Conservation (phyloP, 2,797 vertebrate genomes). For the Pristis pectinata region DNA sequence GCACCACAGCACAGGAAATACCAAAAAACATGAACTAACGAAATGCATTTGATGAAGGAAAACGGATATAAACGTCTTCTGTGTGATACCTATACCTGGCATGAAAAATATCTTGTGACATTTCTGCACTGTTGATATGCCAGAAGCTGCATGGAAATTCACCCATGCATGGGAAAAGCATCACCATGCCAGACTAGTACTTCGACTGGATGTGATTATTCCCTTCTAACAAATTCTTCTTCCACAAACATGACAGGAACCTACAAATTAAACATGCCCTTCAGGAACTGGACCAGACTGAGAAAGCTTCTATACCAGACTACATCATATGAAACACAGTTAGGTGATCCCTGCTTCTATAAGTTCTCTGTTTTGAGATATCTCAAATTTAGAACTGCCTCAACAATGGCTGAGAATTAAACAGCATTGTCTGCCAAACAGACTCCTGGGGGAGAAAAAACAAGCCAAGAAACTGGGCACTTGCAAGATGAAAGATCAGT, state of each 20-base stretch:
- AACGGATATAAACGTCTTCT: no score
- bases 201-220: background rate
- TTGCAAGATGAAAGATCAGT: background rate
- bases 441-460: background rate
- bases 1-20: background rate
- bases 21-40: background rate
- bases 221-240: background rate
- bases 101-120: background rate
- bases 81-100: no score
- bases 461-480: background rate
- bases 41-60: background rate
- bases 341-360: background rate
- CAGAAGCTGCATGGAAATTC: background rate
- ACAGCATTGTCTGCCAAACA: background rate
- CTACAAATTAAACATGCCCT: slow-evolving; percentile 4
- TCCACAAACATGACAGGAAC: no score
- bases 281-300: background rate
- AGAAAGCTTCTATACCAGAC: background rate
- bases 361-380: background rate
- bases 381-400: background rate
- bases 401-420: background rate
- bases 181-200: background rate
- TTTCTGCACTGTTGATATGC: background rate
- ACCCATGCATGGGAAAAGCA: background rate
- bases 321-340: background rate